Conservation (phyloP, 2,797 vertebrate genomes). For the Premnoplex brunnescens region DNA sequence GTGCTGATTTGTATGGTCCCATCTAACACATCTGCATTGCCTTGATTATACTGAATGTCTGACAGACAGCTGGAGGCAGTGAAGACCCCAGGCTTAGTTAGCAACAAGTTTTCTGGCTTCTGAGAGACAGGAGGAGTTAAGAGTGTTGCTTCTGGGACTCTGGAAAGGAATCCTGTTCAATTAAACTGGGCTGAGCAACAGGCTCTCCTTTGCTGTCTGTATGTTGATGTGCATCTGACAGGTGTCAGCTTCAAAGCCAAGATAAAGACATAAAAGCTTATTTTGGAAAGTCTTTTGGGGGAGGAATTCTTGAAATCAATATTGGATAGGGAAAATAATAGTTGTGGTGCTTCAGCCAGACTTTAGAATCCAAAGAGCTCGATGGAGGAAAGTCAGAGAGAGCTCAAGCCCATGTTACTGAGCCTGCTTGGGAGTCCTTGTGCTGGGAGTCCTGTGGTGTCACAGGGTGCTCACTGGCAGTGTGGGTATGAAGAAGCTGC, state of each 20-base stretch:
- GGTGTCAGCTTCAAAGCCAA: not conserved
- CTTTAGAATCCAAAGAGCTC: not conserved
- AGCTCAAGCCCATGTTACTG: not conserved
- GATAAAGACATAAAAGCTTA: not conserved
- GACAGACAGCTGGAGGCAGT: not conserved
- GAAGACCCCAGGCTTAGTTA: not conserved
- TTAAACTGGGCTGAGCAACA: not conserved
- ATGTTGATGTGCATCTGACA: not conserved
- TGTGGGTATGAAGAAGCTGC: not conserved
- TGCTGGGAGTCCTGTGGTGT: not conserved
- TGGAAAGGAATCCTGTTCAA: not conserved
- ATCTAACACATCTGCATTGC: not conserved
- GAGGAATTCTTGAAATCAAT: not conserved
- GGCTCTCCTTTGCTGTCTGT: not conserved
- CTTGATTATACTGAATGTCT: not conserved
- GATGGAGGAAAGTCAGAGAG: rapidly evolving
- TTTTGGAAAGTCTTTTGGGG: not conserved
- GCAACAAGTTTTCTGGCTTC: not conserved
- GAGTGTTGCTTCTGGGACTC: not conserved
- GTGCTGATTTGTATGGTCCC: not conserved
- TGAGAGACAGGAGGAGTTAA: not conserved
- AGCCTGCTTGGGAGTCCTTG: not conserved
- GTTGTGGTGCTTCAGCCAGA: not conserved
- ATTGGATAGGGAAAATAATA: not conserved
- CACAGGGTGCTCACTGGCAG: not conserved